Evolutionary conservation across 2,888 invertebrate species (phyloP), one percentile per base, ranked within the genome.

Genomic region (Acleris emargana): DNA sequence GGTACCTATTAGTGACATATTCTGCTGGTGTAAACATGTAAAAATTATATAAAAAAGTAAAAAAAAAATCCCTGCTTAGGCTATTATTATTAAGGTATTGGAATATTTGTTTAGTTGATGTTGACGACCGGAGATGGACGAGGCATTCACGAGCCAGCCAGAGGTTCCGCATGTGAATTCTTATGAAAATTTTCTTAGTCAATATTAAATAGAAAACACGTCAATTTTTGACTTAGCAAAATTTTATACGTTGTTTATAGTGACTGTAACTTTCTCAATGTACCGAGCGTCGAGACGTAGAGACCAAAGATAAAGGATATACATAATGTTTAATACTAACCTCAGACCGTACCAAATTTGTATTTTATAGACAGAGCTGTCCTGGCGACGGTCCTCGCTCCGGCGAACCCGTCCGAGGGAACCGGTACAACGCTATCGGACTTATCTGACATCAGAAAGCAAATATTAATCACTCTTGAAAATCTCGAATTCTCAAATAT

Each of bases 181-280:
- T 91, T 92, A 92, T 91, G 91, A 91, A 88, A 87, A 87, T 87
- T 38, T 85, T 90, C 87, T 89, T 92, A 91, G 92, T 91, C 92
- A 91, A 92, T 92, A 91, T 86, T 81, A 81, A 82, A 88, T 88
- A 89, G 84, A 87, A 90, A 89, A 88, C 84, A 87, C 83, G 92
- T 92, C 91, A 91, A 92, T 91, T 92, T 91, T 88, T 91, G 91
- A 92, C 91, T 87, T 91, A 92, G 91, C 88, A 87, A 91, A 92
- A 90, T 92, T 92, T 92, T 92, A 91, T 91, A 91, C 89, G 82
- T 91, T 89, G 86, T 91, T 89, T 91, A 89, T 91, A 88, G 83
- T 82, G 75, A 88, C 81, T 84, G 79, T 88, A 84, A 86, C 81
- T 86, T 80, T 85, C 88, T 84, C 81, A 87, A 79, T 81, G 80